Percentiles rank a stretch among this genome's conserved stretches.
phyloP scores from a whole-genome alignment of 53 echinoderm and acorn worm genomes.

The Glandiceps talaboti region DNA sequence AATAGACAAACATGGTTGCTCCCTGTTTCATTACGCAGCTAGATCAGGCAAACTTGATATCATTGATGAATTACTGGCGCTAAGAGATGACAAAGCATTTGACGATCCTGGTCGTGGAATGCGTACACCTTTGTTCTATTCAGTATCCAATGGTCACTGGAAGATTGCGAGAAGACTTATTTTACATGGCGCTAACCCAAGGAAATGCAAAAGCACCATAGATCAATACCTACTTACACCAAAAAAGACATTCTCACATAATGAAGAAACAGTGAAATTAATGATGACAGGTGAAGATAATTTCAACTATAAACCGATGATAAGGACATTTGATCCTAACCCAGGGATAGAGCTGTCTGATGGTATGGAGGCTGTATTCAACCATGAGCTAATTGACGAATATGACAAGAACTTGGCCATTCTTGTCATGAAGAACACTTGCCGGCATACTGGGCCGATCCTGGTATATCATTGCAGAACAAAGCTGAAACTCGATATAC shows the following conservation, averaged over 20 bases:
- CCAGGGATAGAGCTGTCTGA: background rate
- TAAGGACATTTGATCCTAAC: background rate
- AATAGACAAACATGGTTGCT: background rate
- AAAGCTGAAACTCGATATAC: background rate
- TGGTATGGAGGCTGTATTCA: background rate
- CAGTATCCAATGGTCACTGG: background rate
- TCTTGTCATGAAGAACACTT: too few relatives aligned
- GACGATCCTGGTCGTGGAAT: background rate
- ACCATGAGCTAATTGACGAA: background rate
- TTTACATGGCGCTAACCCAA: background rate
- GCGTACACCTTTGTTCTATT: background rate
- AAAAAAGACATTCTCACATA: background rate
- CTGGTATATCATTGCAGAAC: background rate
- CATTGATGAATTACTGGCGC: background rate
- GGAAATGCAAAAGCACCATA: background rate
- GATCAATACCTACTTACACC: background rate
- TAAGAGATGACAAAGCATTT: background rate
- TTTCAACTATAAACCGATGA: background rate
- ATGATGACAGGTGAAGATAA: background rate
- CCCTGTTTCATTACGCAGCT: background rate
- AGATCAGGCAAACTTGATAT: background rate
- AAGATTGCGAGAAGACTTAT: background rate
- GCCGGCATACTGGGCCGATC: too few relatives aligned
- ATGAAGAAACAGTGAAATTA: background rate
- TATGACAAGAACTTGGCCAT: background rate